Conservation (phyloP, 2,113 vertebrate genomes). For the Helogale parvula region DNA sequence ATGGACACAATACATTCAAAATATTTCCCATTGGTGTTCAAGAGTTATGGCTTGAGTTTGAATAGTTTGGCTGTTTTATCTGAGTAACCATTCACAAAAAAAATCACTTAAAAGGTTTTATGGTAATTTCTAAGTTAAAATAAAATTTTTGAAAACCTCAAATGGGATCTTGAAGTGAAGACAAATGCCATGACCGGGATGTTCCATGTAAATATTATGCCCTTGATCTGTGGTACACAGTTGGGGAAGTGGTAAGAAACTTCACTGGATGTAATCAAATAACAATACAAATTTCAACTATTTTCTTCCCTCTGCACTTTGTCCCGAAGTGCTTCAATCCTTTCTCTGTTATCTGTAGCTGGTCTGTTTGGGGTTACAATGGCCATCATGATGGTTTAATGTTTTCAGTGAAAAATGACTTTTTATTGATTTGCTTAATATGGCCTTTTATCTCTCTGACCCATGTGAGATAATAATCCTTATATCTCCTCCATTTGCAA, state of each 20-base stretch:
- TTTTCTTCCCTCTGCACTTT: background rate
- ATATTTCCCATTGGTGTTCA: background rate
- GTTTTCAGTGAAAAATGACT: slow-evolving; percentile 35
- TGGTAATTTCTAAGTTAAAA: background rate
- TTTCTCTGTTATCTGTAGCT: background rate
- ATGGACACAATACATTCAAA: background rate
- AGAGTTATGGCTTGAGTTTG: background rate
- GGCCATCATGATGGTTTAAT: background rate
- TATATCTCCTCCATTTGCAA: background rate
- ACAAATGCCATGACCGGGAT: background rate
- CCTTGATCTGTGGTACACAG: background rate
- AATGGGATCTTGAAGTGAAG: background rate
- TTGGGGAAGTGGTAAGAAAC: background rate
- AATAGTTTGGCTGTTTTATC: background rate
- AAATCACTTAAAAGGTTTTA: background rate
- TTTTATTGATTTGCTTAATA: slow-evolving; percentile 47
- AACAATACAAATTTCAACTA: background rate
- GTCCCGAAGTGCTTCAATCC: background rate
- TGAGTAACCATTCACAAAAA: background rate
- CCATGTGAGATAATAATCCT: background rate
- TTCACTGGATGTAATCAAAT: background rate
- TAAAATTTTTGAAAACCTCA: background rate
- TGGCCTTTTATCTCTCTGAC: slow-evolving; percentile 46
- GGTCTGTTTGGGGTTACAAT: background rate
- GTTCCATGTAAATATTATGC: background rate